Conservation (phyloP, 2,797 vertebrate species). For the Neosilurus mollespiculum region DNA sequence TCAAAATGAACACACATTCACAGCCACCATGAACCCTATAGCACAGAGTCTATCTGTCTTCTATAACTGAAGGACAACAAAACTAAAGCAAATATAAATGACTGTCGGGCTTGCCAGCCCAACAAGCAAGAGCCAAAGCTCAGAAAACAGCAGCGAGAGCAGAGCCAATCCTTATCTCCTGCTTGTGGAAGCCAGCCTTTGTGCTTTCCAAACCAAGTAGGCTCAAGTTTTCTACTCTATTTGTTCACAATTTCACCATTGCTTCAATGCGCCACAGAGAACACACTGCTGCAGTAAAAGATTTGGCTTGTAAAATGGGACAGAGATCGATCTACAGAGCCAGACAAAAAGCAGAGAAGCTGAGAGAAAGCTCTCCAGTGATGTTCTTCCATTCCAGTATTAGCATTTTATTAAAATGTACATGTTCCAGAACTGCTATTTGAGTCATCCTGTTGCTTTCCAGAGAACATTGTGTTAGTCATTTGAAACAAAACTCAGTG, state of each 20-base stretch:
- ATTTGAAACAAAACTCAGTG: not conserved
- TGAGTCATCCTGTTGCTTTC: not conserved
- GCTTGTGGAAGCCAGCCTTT: slow-evolving; percentile 12
- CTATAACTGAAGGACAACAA: slow-evolving; percentile 40
- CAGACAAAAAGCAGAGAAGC: not conserved
- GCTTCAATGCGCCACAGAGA: not conserved
- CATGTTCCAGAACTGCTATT: not conserved
- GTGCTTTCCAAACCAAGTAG: slow-evolving; percentile 17
- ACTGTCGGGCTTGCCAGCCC: slow-evolving; percentile 3
- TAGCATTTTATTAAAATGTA: not conserved
- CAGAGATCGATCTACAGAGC: not conserved
- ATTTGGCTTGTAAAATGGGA: not conserved
- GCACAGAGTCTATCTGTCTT: not conserved
- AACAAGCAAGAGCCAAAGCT: not conserved
- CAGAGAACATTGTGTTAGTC: not conserved
- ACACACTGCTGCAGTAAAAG: not conserved
- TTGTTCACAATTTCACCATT: slow-evolving; percentile 8
- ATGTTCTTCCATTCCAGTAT: not conserved
- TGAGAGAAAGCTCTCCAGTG: not conserved
- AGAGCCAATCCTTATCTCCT: slow-evolving; percentile 22
- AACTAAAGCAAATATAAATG: slow-evolving; percentile 8
- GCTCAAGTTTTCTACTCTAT: slow-evolving; percentile 10
- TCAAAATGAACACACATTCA: not conserved
- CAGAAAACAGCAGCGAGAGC: slow-evolving; percentile 9
- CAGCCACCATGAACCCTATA: not conserved